These are phyloP conservation scores for Chloromyia formosa DNA, from an alignment of 2,888 invertebrate genomes.

Conservation along the genomic window DNA sequence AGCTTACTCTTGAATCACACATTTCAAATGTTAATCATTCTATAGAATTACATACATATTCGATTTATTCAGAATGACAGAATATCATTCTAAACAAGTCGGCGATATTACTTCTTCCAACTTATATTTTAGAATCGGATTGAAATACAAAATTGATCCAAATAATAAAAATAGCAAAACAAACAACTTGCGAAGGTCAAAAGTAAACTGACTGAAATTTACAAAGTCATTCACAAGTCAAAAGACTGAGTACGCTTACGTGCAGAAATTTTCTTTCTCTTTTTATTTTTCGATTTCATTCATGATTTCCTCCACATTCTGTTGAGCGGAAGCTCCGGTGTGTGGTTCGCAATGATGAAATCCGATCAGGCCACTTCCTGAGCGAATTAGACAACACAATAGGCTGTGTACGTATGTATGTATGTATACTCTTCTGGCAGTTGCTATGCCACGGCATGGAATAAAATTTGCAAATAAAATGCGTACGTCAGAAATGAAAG, in stretches of 20 bases:
- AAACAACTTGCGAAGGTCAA: not conserved
- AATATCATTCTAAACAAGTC: too few relatives aligned
- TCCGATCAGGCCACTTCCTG: constrained; percentile 31
- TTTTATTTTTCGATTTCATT: constrained; percentile 39
- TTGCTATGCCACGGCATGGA: not conserved
- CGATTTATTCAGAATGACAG: too few relatives aligned
- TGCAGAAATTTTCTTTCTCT: not conserved
- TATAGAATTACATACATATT: too few relatives aligned
- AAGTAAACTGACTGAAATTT: not conserved
- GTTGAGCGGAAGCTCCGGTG: constrained; percentile 17
- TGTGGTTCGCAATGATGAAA: constrained; percentile 24
- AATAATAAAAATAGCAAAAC: not conserved
- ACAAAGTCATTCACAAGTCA: not conserved
- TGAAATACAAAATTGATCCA: too few relatives aligned
- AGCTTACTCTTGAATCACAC: too few relatives aligned
- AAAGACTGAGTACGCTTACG: not conserved
- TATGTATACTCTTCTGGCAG: not conserved
- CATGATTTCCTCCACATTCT: constrained; percentile 25
- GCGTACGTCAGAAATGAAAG: constrained; percentile 34
- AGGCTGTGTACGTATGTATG: not conserved
- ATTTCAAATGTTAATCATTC: too few relatives aligned
- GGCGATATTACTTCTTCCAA: too few relatives aligned
- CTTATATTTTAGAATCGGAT: too few relatives aligned
- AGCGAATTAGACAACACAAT: constrained; percentile 11
- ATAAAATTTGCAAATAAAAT: constrained; percentile 42